phyloP scores from a whole-genome alignment of 2,797 vertebrate species.

The Odontamblyopus rebecca region DNA sequence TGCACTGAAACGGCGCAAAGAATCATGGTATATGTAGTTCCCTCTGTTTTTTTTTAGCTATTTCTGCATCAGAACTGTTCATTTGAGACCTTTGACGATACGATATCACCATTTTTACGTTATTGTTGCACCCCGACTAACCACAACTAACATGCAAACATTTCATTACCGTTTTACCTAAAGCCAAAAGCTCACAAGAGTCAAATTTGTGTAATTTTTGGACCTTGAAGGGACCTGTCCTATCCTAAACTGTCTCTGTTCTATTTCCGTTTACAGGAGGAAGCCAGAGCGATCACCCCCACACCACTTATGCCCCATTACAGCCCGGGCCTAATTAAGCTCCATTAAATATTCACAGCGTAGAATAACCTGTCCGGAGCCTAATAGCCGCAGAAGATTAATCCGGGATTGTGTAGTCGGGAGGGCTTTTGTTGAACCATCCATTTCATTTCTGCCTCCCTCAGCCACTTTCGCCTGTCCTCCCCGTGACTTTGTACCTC shows the following conservation, averaged over 20 bases:
- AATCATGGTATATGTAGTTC: too few relatives aligned
- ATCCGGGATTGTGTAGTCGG: conserved; percentile 32
- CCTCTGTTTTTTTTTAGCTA: too few relatives aligned
- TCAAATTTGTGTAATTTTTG: too few relatives aligned
- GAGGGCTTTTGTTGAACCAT: conserved; percentile 31
- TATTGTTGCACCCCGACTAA: too few relatives aligned
- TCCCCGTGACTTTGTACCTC: conserved; percentile 46
- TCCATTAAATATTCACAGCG: conserved; percentile 59
- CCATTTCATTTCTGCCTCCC: conserved; percentile 57
- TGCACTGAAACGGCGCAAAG: too few relatives aligned
- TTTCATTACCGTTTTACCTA: too few relatives aligned
- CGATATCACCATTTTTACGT: too few relatives aligned
- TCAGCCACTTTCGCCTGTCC: conserved; percentile 54
- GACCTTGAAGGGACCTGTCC: background rate
- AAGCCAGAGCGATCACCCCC: conserved; percentile 13
- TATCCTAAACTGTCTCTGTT: background rate
- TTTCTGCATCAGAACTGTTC: too few relatives aligned
- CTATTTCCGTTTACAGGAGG: background rate
- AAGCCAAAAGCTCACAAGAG: too few relatives aligned
- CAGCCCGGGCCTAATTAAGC: conserved; percentile 45
- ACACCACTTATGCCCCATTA: conserved; percentile 26
- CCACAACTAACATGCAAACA: too few relatives aligned
- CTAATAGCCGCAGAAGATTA: conserved; percentile 47
- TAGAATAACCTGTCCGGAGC: conserved; percentile 53
- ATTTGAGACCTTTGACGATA: too few relatives aligned